Percentiles rank a stretch among this genome's conserved stretches.
Conservation (phyloP, 92 coral and sea anemone genomes). For the Desmophyllum pertusum region DNA sequence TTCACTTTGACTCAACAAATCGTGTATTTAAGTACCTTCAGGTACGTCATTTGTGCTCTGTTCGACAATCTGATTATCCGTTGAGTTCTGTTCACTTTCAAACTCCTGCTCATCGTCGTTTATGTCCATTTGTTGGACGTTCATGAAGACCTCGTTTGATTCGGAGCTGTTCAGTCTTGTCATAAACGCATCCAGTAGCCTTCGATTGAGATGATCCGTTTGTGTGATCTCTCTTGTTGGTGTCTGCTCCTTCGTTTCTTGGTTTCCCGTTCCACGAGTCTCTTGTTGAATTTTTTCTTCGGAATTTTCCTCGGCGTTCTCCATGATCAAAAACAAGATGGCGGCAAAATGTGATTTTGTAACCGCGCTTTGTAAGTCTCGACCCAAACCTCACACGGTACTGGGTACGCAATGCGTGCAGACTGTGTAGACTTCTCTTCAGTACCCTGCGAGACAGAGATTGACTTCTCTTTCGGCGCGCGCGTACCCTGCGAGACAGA, state of each 20-base stretch:
- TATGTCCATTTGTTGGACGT: conserved; percentile 1
- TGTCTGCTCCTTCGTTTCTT: conserved; percentile 39
- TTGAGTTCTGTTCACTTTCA: conserved; percentile 15
- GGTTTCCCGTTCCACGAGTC: conserved; percentile 31
- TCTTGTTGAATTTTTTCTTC: conserved; percentile 30
- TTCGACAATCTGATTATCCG: background rate
- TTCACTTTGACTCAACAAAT: background rate
- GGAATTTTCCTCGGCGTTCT: conserved; percentile 1
- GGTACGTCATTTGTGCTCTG: background rate
- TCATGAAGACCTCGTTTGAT: background rate
- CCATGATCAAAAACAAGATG: conserved; percentile 25
- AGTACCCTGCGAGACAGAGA: too few species aligned
- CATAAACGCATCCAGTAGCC: conserved; percentile 82
- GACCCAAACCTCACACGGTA: background rate
- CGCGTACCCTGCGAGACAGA: too few species aligned
- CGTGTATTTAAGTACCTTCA: background rate
- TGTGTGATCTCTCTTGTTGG: conserved; percentile 80
- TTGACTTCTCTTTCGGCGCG: too few species aligned
- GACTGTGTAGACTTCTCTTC: too few species aligned
- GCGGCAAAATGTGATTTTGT: conserved; percentile 4
- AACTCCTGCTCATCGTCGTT: conserved; percentile 9
- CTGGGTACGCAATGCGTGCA: background rate
- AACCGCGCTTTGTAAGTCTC: background rate
- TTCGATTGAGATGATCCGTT: conserved; percentile 92
- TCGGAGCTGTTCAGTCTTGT: conserved; percentile 68